Base-by-base conservation (phyloP, 37 sponge, comb jelly and placozoan genomes). In the Ephydatia muelleri region DNA sequence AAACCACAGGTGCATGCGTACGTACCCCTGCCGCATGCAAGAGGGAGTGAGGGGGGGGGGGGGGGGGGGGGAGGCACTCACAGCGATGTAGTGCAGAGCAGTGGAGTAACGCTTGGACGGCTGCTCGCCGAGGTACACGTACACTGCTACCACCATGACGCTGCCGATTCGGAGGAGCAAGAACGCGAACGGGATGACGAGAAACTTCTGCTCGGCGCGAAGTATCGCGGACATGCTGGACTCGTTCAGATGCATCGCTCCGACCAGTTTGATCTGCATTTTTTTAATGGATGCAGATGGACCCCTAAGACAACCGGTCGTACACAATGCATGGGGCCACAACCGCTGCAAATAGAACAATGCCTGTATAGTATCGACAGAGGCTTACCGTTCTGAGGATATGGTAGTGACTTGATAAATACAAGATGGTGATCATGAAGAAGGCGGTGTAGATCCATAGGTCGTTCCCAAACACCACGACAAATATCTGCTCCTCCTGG, bases 401-500 rank as follows among this genome's bases (percentile, higher is more conserved):
- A 70, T 86, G 49, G 34, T 79, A 86, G 57, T 91, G 91, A 23
- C 75, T 82, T 1, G 87, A 38, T 43, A 83, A 28, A 68, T 86
- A 91, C 34, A 93, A 79, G 14, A 93, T 3, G 0, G 88, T 80
- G 8, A 93, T 83, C 78, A 87, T 65, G 23, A 93, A 31, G 81
- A 90, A 76, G 0, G 94, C 83, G 33, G 83, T 39, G 68, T 87
- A 84, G 25, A 90, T 87, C 94, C 94, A 93, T 68, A 93, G 29
- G 47, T 93, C 94, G 72, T 87, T 89, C 5, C 82, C 91, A 77
- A 93, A 86, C 26, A 87, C 37, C 2, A 83, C 79, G 30, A 67
- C 66, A 34, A 87, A 67, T 16, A 65, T 66, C 67, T 77, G 43
- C 26, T 57, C 21, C 28, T 80, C 38, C 1, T 78, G 57, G 2